phyloP scores from a whole-genome alignment of 2,888 invertebrate genomes.

The Pristionchus entomophagus region DNA sequence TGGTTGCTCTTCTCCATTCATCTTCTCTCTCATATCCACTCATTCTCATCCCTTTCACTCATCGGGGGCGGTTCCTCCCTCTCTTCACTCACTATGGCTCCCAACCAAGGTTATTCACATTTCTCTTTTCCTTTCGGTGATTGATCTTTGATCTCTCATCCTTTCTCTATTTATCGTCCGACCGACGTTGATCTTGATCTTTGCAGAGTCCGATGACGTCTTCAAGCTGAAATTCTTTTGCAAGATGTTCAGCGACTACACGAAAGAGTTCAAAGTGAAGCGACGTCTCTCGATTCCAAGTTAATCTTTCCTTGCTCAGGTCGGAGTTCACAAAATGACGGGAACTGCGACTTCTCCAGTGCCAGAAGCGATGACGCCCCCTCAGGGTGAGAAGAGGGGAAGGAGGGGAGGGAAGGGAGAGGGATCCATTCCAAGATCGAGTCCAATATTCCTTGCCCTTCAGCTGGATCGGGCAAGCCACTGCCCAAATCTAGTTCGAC shows the following conservation, averaged over 20 bases:
- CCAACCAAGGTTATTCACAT: not conserved
- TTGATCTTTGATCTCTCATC: not conserved
- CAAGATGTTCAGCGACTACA: constrained; percentile 33
- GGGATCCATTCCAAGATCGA: too few species aligned
- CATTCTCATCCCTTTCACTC: too few species aligned
- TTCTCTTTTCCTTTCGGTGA: not conserved
- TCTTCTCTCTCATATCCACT: too few species aligned
- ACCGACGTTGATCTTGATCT: too few species aligned
- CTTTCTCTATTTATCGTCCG: too few species aligned
- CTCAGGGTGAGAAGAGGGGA: not conserved
- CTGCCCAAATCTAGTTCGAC: too few species aligned
- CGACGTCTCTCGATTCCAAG: not conserved
- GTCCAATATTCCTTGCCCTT: too few species aligned
- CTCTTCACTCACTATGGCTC: not conserved
- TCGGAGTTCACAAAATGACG: not conserved
- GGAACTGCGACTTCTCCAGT: not conserved
- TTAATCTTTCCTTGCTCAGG: not conserved
- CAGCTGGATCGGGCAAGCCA: too few species aligned
- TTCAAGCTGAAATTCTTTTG: constrained; percentile 1
- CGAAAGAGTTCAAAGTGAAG: not conserved
- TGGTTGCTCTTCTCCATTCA: too few species aligned
- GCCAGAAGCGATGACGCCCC: not conserved
- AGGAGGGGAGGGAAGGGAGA: too few species aligned
- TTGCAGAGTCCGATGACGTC: not conserved
- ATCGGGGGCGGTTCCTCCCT: too few species aligned